phyloP scores from a whole-genome alignment of 1,140 invertebrate genomes.

The Argopecten irradians region DNA sequence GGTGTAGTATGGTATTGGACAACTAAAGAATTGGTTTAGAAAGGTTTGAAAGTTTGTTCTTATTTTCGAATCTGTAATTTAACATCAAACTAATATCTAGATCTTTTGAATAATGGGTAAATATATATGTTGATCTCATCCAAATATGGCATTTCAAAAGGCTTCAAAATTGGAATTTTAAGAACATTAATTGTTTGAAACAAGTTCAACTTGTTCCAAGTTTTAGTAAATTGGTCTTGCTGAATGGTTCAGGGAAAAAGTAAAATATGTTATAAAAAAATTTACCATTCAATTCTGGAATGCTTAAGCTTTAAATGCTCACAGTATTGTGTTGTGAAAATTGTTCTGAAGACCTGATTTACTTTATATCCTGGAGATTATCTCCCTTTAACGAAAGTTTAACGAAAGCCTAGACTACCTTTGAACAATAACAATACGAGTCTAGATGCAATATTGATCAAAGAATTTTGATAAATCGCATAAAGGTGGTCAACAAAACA shows the following conservation, averaged over 20 bases:
- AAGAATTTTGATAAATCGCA: too few species aligned
- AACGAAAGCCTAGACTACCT: not conserved
- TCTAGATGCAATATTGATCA: too few species aligned
- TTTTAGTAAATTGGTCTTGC: not conserved
- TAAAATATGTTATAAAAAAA: not conserved
- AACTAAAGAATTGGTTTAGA: too few species aligned
- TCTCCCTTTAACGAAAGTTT: not conserved
- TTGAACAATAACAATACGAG: too few species aligned
- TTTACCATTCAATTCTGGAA: not conserved
- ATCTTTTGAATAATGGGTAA: too few species aligned
- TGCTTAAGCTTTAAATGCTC: slow-evolving; percentile 1
- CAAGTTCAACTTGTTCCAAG: not conserved
- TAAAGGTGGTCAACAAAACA: not conserved
- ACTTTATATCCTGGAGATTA: not conserved
- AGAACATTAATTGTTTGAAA: not conserved
- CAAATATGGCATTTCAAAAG: not conserved
- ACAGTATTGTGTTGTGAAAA: not conserved
- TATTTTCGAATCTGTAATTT: too few species aligned
- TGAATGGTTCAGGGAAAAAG: not conserved
- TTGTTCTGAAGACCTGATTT: not conserved
- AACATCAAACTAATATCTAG: too few species aligned
- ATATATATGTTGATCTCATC: too few species aligned
- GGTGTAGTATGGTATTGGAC: too few species aligned
- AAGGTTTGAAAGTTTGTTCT: too few species aligned
- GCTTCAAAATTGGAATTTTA: not conserved